Evolutionary conservation across 2,888 invertebrate species (phyloP).

Genomic region (Lottia gigantea): DNA sequence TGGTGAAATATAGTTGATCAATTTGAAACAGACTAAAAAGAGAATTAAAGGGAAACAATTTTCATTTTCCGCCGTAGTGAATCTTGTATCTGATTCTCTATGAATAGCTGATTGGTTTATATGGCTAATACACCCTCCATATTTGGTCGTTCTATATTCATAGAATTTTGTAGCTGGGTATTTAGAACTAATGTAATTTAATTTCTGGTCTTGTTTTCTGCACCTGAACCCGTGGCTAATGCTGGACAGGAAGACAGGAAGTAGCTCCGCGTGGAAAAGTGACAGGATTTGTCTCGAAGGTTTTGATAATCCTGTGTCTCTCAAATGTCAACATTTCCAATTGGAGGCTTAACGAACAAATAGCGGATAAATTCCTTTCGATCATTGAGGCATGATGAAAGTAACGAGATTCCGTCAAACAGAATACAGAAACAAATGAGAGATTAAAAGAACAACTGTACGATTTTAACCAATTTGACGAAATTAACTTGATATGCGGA

Average conservation of each 20-base stretch:
- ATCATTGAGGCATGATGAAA: not conserved
- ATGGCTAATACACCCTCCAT: not conserved
- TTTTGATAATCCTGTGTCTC: not conserved
- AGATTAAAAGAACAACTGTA: constrained; percentile 4
- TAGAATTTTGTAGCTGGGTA: constrained; percentile 10
- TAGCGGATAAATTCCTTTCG: not conserved
- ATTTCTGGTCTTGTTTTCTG: constrained; percentile 8
- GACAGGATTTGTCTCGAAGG: too few species aligned
- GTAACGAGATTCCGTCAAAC: not conserved
- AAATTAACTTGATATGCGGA: not conserved
- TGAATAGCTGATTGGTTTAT: not conserved
- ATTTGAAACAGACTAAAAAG: not conserved
- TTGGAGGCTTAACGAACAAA: constrained; percentile 4
- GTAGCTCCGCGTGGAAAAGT: too few species aligned
- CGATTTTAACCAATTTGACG: not conserved
- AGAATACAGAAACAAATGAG: not conserved
- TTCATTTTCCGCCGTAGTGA: not conserved
- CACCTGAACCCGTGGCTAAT: not conserved
- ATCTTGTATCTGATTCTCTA: not conserved
- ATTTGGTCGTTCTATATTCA: constrained; percentile 17
- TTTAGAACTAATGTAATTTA: constrained; percentile 20
- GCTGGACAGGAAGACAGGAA: too few species aligned
- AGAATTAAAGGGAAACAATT: constrained; percentile 3
- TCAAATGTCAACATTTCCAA: not conserved
- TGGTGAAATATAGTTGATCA: not conserved